phyloP scores from a whole-genome alignment of 2,113 vertebrate genomes.

The Pterocles gutturalis region DNA sequence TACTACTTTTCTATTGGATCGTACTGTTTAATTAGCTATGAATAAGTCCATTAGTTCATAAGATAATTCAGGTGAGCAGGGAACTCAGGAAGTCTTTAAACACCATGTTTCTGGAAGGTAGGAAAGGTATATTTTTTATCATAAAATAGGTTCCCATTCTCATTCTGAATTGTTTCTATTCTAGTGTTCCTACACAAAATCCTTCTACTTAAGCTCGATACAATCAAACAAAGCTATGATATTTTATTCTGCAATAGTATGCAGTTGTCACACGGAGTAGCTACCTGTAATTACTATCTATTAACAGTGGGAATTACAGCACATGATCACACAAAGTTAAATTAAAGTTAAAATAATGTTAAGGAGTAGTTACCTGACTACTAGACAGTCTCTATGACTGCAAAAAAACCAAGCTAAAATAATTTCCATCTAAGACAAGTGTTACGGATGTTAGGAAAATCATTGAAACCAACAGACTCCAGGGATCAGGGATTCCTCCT shows the following conservation, averaged over 20 bases:
- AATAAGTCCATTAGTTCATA: not conserved
- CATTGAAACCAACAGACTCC: not conserved
- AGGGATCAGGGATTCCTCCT: rapidly evolving
- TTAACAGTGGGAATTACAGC: not conserved
- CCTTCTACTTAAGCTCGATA: not conserved
- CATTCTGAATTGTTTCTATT: not conserved
- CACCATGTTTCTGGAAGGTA: not conserved
- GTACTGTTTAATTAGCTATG: not conserved
- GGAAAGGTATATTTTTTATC: not conserved
- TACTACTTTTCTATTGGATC: not conserved
- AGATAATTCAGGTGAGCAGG: not conserved
- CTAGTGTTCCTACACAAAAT: not conserved
- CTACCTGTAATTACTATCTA: not conserved
- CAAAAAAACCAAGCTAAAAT: not conserved
- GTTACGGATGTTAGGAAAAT: not conserved
- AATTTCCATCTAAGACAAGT: not conserved
- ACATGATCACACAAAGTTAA: not conserved
- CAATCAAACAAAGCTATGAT: not conserved
- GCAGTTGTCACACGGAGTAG: not conserved
- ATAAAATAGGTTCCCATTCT: not conserved
- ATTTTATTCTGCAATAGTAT: not conserved
- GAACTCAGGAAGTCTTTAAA: not conserved
- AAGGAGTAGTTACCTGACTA: not conserved
- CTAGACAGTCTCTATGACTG: not conserved
- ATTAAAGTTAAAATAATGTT: not conserved